These are phyloP conservation scores for Odocoileus hemionus DNA, from an alignment of 2,113 vertebrate species.

Conservation along the genomic window DNA sequence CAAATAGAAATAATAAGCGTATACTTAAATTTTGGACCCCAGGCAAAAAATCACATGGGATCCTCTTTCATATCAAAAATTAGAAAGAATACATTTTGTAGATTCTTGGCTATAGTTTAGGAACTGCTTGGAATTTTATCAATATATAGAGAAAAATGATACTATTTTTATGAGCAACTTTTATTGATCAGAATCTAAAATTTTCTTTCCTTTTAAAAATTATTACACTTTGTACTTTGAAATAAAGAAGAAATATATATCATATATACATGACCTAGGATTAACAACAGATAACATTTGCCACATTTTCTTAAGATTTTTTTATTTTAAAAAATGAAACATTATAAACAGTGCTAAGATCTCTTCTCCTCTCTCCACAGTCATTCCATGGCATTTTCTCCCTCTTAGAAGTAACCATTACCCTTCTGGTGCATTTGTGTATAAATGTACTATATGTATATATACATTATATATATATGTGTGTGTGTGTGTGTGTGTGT, in stretches of 20 bases:
- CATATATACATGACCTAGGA: neutral
- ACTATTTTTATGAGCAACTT: neutral
- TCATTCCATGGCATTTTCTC: neutral
- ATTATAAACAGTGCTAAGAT: neutral
- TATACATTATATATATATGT: neutral
- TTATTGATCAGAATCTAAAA: constrained; percentile 2
- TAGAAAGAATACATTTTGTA: neutral
- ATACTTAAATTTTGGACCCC: neutral
- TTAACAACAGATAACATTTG: neutral
- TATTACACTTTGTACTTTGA: neutral
- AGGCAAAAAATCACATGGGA: neutral
- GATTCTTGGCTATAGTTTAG: neutral
- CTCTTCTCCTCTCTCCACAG: neutral
- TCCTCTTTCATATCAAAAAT: neutral
- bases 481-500: neutral
- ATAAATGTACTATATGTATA: neutral
- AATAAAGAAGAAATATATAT: neutral
- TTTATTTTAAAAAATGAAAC: neutral
- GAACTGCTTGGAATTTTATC: neutral
- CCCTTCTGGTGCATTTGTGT: neutral
- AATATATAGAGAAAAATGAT: neutral
- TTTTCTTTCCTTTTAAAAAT: neutral
- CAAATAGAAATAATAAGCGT: neutral
- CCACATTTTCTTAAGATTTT: neutral
- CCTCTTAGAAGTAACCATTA: neutral